Evolutionary conservation across 2,888 invertebrate species (phyloP).

Genomic region (Drosophila yooni): DNA sequence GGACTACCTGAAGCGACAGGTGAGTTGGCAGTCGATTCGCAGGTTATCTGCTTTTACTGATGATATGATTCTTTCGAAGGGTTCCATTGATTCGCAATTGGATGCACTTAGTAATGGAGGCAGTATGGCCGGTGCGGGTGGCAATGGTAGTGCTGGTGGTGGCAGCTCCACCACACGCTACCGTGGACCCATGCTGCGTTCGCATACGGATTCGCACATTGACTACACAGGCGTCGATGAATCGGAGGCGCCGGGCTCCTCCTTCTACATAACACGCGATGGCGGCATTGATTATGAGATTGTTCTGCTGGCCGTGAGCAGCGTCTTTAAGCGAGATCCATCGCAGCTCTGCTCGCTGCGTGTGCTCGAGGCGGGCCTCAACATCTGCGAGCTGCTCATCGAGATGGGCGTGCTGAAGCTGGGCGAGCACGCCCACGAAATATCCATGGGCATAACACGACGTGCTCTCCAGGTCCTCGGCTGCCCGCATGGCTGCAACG

Average conservation of each 20-base stretch:
- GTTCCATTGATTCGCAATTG: constrained; percentile 93
- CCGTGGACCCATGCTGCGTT: constrained; percentile 90
- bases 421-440: constrained; percentile 85
- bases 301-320: constrained; percentile 93
- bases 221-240: constrained; percentile 94
- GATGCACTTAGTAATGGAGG: constrained; percentile 86
- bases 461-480: constrained; percentile 92
- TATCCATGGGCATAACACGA: constrained; percentile 84
- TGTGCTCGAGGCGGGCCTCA: constrained; percentile 96
- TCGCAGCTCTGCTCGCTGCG: constrained; percentile 91
- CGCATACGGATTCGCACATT: constrained; percentile 96
- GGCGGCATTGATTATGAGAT: constrained; percentile 97
- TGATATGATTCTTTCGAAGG: constrained; percentile 85
- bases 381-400: constrained; percentile 95
- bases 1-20: constrained; percentile 92
- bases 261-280: constrained; percentile 96
- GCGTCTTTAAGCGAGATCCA: constrained; percentile 93
- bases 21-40: constrained; percentile 74
- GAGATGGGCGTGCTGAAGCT: constrained; percentile 92
- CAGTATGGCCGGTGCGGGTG: constrained; percentile 68
- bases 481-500: constrained; percentile 96
- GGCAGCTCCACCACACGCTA: constrained; percentile 76
- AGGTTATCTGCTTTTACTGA: neutral
- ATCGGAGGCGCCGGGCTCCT: constrained; percentile 94
- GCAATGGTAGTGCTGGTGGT: constrained; percentile 73